Conservation (phyloP, 2,888 invertebrate species). For the Slavum lentiscoides region DNA sequence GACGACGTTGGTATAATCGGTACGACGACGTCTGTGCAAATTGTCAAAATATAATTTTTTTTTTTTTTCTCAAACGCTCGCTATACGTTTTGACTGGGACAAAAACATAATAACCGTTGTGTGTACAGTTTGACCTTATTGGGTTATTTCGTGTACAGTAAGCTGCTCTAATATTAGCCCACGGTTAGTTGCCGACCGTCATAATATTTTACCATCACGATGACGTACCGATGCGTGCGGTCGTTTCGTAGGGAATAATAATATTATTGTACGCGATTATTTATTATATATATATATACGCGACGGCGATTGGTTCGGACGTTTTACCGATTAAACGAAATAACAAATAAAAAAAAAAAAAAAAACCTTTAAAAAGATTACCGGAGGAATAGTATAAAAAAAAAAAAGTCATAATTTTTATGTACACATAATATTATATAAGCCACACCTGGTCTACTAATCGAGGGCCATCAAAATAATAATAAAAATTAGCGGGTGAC, state of each 20-base stretch:
- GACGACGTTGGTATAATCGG: no score
- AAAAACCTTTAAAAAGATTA: no score
- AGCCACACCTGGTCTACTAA: constrained; percentile 14
- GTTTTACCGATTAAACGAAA: background rate
- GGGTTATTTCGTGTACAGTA: constrained; percentile 11
- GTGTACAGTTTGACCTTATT: constrained; percentile 21
- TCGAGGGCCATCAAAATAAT: constrained; percentile 43
- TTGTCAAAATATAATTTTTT: background rate
- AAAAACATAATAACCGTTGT: background rate
- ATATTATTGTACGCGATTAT: no score
- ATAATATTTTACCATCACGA: background rate
- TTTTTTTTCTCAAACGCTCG: background rate
- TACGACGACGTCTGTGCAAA: no score
- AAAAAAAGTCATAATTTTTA: no score
- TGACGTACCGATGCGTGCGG: background rate
- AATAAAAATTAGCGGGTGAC: no score
- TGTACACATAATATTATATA: background rate
- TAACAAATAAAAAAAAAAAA: background rate
- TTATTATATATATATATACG: no score
- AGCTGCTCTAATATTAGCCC: constrained; percentile 32
- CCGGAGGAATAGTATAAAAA: no score
- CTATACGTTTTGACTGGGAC: background rate
- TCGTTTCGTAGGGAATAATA: no score
- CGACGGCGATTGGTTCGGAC: background rate
- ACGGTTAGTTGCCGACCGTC: background rate